Base-by-base conservation (phyloP, 2,113 vertebrate genomes). In the Tetrao urogallus region DNA sequence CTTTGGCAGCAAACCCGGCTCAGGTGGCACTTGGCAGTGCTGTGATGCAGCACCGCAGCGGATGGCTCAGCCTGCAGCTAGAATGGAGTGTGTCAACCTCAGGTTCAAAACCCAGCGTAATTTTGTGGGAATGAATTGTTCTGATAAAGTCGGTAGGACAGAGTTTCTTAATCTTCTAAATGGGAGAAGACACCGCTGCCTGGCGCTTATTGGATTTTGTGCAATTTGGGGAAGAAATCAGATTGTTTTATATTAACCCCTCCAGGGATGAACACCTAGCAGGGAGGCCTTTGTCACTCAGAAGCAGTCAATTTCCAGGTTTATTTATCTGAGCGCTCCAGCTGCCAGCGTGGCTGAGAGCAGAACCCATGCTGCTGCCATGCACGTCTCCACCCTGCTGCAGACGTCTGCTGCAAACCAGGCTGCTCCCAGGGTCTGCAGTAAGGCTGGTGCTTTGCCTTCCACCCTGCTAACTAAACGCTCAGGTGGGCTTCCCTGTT, bases 231-330 rank as follows among this genome's bases (percentile, higher is more conserved):
- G 82, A 82, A 81, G 89, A 93, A 94, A 92, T 91, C 79, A 71
- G 79, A 89, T 93, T 82, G 86, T 9, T 89, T 75, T 85, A 88
- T 87, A 91, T 95, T 94, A 91, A 94, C 87, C 83, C 93, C 90
- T 95, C 77, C 42, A 10, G 89, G 64, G 25, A 43, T 80, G 79
- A 57, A 85, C 79, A 65, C 47, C 58, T 63, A 40, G 38, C 67
- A 87, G 20, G 28, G 82, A 92, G 40, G 38, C 79, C 84, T 36
- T 40, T 88, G 72, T 67, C 19, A 2, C 89, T 88, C 60, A 87
- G 86, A 52, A 64, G 19, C 72, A 72, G 77, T 82, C 18, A 21
- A 63, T 94, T 90, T 93, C 86, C 79, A 91, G 79, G 82, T 89
- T 94, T 94, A 77, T 93, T 95, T 93, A 93, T 94, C 0, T 3